These are phyloP conservation scores for Cirrhinus mrigala DNA, from an alignment of 2,797 vertebrate genomes.

Conservation along the genomic window DNA sequence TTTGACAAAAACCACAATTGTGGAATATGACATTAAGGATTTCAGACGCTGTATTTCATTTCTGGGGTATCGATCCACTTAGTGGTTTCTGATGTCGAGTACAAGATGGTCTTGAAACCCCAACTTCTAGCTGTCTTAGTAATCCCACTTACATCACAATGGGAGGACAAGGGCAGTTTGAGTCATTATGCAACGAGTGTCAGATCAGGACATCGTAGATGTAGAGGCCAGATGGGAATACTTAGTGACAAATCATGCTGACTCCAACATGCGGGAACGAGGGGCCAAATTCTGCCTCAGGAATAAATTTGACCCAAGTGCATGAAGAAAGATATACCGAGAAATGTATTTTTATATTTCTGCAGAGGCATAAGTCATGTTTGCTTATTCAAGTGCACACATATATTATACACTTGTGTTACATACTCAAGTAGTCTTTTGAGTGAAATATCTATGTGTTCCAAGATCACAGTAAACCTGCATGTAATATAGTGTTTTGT, in stretches of 20 bases:
- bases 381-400: not conserved
- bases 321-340: constrained; percentile 5
- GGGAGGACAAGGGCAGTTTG: constrained; percentile 23
- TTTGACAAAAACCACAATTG: constrained; percentile 4
- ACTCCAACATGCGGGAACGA: constrained; percentile 29
- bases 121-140: constrained; percentile 17
- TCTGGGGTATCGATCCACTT: not conserved
- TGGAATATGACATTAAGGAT: not conserved
- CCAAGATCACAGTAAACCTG: not conserved
- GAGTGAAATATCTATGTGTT: not conserved
- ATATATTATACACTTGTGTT: not conserved
- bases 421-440: not conserved
- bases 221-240: constrained; percentile 41
- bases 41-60: not conserved
- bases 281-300: constrained; percentile 14
- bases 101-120: not conserved
- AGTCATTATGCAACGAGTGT: constrained; percentile 41
- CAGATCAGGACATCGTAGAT: constrained; percentile 24
- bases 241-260: constrained; percentile 43
- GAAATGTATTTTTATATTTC: not conserved
- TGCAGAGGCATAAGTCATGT: not conserved
- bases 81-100: not conserved
- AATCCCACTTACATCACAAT: constrained; percentile 3
- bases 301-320: constrained; percentile 23
- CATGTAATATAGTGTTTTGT: not conserved